Base-by-base conservation (phyloP, 2,888 invertebrate species). In the Lathronympha strigana region DNA sequence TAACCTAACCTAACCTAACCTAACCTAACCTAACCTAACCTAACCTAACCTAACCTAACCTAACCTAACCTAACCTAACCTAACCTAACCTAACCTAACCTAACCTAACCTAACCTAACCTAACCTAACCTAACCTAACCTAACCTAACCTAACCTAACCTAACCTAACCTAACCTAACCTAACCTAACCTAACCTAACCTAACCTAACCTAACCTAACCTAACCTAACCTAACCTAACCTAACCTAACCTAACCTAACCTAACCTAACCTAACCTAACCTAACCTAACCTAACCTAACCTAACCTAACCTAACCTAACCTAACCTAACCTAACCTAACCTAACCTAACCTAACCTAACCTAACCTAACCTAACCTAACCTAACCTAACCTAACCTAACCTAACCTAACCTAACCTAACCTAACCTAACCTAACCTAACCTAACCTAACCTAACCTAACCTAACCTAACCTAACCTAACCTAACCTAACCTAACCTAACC, bases 1-100 rank as follows among this genome's bases (percentile, higher is more conserved):
- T 38, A 38, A 38, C 38, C 38, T 38, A 38, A 38, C 38, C 38
- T 62, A 61, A 38, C 54, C 54, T 38, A 38, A 38, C 38, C 38
- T 38, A 67, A 67, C 67, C 67, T 67, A 67, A 63, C 67, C 67
- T 67, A 67, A 67, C 67, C 67, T 67, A 67, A 63, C 67, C 67
- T 67, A 67, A 67, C 67, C 67, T 67, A 67, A 63, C 67, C 67
- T 61, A 63, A 63, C 67, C 54, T 54, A 54, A 54, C 54, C 54
- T 54, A 54, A 54, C 54, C 54, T 13, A 13, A 13, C n/a, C n/a
- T 54, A 54, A 54, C 54, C 54, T 54, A 54, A 54, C 54, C 54
- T 54, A 54, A 54, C 54, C 54, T 54, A 54, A 54, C 54, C 54
- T 54, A 54, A 54, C 54, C 54, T 54, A 54, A 54, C 54, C 54